Base-by-base conservation (phyloP, 2,797 vertebrate genomes). In the Hafferia zeledoni region DNA sequence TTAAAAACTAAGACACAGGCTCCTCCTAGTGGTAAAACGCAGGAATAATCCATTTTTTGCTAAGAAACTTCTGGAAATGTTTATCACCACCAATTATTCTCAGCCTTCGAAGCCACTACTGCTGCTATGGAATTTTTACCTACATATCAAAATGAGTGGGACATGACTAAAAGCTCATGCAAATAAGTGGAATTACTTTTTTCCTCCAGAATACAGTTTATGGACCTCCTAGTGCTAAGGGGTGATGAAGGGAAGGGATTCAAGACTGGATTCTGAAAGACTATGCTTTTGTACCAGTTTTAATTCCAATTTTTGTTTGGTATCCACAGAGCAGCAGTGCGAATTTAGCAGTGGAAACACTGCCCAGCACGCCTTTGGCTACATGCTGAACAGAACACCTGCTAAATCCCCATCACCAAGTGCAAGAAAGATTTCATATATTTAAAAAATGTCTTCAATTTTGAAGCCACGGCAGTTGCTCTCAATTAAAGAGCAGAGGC, bases 21-120 rank as follows among this genome's bases (percentile, higher is more conserved):
- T 94, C 91, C 96, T 39, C 95, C 87, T 96, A 67, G 89, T 92
- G 95, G 95, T 87, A 90, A 84, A 85, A 9, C 0, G 0, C 15
- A 57, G 31, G 20, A 13, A 68, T 53, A 53, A 53, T 5, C 35
- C 6, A 18, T 37, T 72, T 52, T n/a, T 10, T 57, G 53, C 25
- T 28, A 68, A 44, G 78, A 83, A 30, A 77, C 16, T n/a, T 30
- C 72, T n/a, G 37, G 31, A 24, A 30, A 4, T 2, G 17, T 37
- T 69, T 43, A 13, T 15, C 57, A 59, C 31, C 44, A 53, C 13
- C 27, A 43, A 0, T 50, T 61, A 44, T 25, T 63, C 15, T 39
- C 55, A 41, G 44, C 13, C 33, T 57, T 70, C 16, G 24, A 68
- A 61, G 9, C 30, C 39, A 57, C 11, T 12, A 15, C 22, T 61